phyloP scores from a whole-genome alignment of 2,113 vertebrate species.

The Tursiops truncatus region DNA sequence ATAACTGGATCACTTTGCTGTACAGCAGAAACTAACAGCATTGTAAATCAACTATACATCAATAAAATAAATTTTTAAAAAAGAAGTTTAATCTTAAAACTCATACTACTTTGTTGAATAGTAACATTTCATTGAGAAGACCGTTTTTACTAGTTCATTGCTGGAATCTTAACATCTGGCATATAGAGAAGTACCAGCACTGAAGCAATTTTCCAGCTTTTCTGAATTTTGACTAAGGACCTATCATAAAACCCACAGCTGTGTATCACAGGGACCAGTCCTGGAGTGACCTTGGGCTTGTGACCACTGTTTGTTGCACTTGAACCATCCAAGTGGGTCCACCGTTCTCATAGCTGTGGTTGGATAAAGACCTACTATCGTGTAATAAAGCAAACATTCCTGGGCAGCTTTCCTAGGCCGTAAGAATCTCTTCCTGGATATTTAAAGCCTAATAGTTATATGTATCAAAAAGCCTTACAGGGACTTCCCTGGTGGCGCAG shows the following conservation, averaged over 20 bases:
- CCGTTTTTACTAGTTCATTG: background rate
- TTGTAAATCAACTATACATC: background rate
- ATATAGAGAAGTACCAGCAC: background rate
- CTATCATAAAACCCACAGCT: background rate
- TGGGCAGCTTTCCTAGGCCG: background rate
- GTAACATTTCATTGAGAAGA: background rate
- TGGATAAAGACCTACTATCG: background rate
- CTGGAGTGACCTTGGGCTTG: background rate
- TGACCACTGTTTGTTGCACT: no score
- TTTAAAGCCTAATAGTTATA: background rate
- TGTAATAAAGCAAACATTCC: background rate
- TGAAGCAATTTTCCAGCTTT: background rate
- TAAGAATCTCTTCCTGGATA: background rate
- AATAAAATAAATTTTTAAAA: background rate
- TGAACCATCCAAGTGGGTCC: background rate
- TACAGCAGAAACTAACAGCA: background rate
- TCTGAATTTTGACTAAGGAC: background rate
- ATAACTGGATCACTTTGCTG: background rate
- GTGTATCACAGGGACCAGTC: accelerated
- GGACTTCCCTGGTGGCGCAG: no score
- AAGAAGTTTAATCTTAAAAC: background rate
- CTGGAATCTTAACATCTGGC: background rate
- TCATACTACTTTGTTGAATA: background rate
- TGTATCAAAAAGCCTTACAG: background rate
- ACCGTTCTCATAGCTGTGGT: background rate